Percentiles rank a stretch among this genome's conserved stretches.
Evolutionary conservation across 2,888 invertebrate species (phyloP).

Genomic region (Campoplex capitator): DNA sequence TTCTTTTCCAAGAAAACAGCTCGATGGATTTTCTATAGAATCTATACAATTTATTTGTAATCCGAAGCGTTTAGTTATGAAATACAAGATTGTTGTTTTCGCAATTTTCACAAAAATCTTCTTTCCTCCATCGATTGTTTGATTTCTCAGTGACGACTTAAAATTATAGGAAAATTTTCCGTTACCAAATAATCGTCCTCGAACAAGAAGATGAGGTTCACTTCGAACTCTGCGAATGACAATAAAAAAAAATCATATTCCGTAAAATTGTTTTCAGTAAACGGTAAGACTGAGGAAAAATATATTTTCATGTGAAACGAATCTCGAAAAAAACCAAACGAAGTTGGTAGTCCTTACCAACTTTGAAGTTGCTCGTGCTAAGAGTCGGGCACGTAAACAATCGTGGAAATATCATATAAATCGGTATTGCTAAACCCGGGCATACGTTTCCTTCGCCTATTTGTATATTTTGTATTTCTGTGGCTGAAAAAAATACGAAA

Average conservation of each 20-base stretch:
- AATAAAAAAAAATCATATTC: slow-evolving; percentile 15
- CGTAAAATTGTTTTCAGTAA: neutral
- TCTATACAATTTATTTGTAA: slow-evolving; percentile 27
- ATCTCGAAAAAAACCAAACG: neutral
- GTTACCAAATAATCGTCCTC: slow-evolving; percentile 97
- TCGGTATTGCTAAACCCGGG: slow-evolving; percentile 93
- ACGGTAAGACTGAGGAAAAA: neutral
- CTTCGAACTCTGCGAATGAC: slow-evolving; percentile 94
- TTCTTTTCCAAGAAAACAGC: neutral
- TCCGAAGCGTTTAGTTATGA: neutral
- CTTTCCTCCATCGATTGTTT: slow-evolving; percentile 26
- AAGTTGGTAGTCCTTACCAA: slow-evolving; percentile 88
- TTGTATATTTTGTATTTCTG: slow-evolving; percentile 99
- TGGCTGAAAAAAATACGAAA: slow-evolving; percentile 87
- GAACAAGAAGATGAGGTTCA: slow-evolving; percentile 96
- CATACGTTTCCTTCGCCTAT: slow-evolving; percentile 96
- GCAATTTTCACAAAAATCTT: slow-evolving; percentile 16
- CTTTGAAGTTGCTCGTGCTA: slow-evolving; percentile 96
- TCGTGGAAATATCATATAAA: slow-evolving; percentile 97
- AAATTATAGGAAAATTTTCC: slow-evolving; percentile 95
- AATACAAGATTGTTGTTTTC: slow-evolving; percentile 18
- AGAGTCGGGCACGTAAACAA: slow-evolving; percentile 98
- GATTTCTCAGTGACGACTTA: slow-evolving; percentile 85
- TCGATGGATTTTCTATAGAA: slow-evolving; percentile 6
- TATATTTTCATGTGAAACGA: neutral